Percentiles rank a stretch among this genome's conserved stretches.
These are phyloP conservation scores for Ochlodes sylvanus DNA, from an alignment of 2,888 invertebrate genomes.

Conservation along the genomic window DNA sequence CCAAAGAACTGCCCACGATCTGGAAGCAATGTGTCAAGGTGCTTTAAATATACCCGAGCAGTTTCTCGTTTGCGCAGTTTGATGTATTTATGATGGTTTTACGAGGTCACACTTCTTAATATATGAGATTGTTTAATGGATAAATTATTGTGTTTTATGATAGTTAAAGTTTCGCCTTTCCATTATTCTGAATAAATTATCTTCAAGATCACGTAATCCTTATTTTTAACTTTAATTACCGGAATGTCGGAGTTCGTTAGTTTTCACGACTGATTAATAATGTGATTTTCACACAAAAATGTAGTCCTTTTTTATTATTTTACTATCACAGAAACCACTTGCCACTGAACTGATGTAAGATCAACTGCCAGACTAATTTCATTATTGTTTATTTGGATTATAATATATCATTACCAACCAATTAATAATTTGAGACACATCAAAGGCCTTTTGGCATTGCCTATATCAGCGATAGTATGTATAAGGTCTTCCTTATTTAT, in stretches of 20 bases:
- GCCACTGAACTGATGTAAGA: not conserved
- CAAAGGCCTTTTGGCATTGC: not conserved
- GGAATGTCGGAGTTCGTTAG: no score
- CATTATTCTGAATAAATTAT: no score
- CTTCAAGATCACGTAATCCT: no score
- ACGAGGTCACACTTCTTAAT: constrained; percentile 31
- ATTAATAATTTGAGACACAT: not conserved
- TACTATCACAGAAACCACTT: not conserved
- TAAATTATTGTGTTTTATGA: not conserved
- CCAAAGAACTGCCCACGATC: constrained; percentile 41
- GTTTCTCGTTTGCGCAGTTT: constrained; percentile 37
- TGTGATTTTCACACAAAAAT: no score
- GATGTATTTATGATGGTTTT: constrained; percentile 45
- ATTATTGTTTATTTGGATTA: no score
- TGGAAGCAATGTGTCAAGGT: constrained; percentile 70
- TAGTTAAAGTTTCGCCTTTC: no score
- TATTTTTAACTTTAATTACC: no score
- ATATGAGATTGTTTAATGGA: constrained; percentile 5
- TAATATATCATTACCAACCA: not conserved
- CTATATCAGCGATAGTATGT: not conserved
- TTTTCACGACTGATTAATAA: no score
- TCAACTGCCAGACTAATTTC: not conserved
- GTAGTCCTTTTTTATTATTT: no score
- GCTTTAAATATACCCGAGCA: constrained; percentile 58
- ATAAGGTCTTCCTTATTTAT: not conserved